These are phyloP conservation scores for Lycodopsis pacificus DNA, from an alignment of 2,797 vertebrate species.

Conservation along the genomic window DNA sequence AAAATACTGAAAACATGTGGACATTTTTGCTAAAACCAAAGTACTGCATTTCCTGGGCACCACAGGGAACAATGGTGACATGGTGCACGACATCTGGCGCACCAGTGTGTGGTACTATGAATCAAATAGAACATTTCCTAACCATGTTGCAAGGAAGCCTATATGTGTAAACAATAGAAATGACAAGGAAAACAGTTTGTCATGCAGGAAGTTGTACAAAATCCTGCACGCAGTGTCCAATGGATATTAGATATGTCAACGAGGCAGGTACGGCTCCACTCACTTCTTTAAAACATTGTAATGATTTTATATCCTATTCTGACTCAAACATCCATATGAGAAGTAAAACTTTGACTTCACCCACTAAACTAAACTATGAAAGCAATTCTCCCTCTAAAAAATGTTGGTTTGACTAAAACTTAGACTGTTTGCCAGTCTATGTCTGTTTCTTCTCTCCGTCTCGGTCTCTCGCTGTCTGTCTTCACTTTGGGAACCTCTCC, in stretches of 20 bases:
- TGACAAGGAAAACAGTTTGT: conserved; percentile 18
- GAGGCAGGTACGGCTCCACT: neutral
- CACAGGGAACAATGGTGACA: neutral
- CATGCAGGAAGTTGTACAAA: conserved; percentile 26
- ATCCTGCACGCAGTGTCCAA: neutral
- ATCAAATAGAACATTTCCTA: conserved; percentile 13
- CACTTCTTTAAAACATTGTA: neutral
- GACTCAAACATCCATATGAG: neutral
- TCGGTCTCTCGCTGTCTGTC: conserved; percentile 19
- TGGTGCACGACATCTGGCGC: conserved; percentile 5
- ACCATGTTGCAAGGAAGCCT: conserved; percentile 28
- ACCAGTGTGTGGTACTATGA: neutral
- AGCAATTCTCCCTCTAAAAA: neutral
- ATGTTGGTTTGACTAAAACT: conserved; percentile 13
- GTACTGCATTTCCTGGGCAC: neutral
- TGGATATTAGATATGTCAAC: neutral
- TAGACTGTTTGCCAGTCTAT: neutral
- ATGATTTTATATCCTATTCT: neutral
- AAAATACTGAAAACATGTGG: neutral
- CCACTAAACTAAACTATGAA: neutral
- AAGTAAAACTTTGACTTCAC: neutral
- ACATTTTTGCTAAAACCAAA: neutral
- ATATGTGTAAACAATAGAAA: conserved; percentile 28
- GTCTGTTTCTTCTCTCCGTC: conserved; percentile 1
- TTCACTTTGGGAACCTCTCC: conserved; percentile 75